Base-by-base conservation (phyloP, 2,113 vertebrate species). In the Hymenochirus boettgeri region DNA sequence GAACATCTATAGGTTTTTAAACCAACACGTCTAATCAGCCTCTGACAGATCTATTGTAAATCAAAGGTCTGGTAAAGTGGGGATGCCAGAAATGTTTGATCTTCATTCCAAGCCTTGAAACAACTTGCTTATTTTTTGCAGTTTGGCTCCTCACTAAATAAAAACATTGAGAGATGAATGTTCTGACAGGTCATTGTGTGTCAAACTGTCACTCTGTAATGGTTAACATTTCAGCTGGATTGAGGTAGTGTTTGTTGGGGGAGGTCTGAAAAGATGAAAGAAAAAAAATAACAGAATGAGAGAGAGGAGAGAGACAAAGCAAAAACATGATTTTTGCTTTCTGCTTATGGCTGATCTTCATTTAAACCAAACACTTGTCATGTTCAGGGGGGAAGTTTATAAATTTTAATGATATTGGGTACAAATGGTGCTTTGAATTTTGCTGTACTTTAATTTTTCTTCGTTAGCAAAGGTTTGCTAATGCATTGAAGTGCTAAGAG, bases 381-480 rank as follows among this genome's bases (percentile, higher is more conserved):
- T 85, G 85, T 86, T 86, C 86, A 83, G 81, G 86, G 85, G n/a
- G 87, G 88, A 88, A 88, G 91, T 91, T 83, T 91, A 95, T 98
- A 89, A 88, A 97, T 96, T 91, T 97, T 98, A 96, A 97, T 95
- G 92, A 90, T 88, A 89, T 87, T 82, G 87, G 88, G 88, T 88
- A 89, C 88, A 92, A 93, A 83, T 85, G 81, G 79, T 82, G 88
- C 93, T 96, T 95, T 93, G 92, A 95, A 96, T 94, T 93, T 89
- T 89, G 91, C 90, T 92, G 89, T 88, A 89, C 87, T 92, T 92
- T 90, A 88, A 89, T 92, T 91, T 89, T 89, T 94, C 90, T 95
- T 94, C 82, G 88, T 95, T 96, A 93, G 89, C 88, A 84, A 86
- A 82, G 85, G 86, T 88, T 90, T 74, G 80, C 92, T 92, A 94